Base-by-base conservation (phyloP, 2,888 invertebrate genomes). In the Macrosoma leucophasiata region DNA sequence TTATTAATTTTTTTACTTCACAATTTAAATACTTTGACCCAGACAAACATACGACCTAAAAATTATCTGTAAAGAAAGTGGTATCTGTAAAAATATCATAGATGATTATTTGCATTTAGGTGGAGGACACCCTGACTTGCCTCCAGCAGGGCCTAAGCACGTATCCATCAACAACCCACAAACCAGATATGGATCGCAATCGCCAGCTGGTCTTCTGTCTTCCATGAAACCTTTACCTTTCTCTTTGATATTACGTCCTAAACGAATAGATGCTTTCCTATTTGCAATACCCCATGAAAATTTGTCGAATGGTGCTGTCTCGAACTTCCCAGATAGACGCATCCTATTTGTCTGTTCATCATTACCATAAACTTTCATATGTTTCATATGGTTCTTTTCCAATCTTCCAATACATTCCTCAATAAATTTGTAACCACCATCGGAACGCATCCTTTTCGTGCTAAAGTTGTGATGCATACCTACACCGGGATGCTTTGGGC, bases 391-490 rank as follows among this genome's bases (percentile, higher is more conserved):
- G 51, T 92, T 90, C 52, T 91, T 89, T 57, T 95, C 92, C 39
- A 99, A 84, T 65, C 90, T 94, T 64, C 96, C 94, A 48, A 98
- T 95, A 23, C 97, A 98, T 50, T 90, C 90, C 66, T 97, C 91
- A 49, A 98, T 98, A 46, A 87, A 75, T 23, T 64, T 58, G 29
- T 60, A 77, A 21, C 96, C 95, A 29, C 96, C 95, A 39, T 91
- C 88, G 1, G 88, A 86, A 27, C 97, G 87, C 95, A 96, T 97
- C 8, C 77, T 82, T 51, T 90, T 89, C 0, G 95, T 95, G 36
- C 96, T 96, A 84, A 96, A 96, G 70, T 96, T 97, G 32, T 92
- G 91, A 68, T 97, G 96, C 49, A 93, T 94, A 1, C 96, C 94
- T 12, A 93, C 88, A 5, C 92, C 96, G 24, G 90, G 90, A 65